Base-by-base conservation (phyloP, 2,113 vertebrate species). In the Leptodactylus fuscus region DNA sequence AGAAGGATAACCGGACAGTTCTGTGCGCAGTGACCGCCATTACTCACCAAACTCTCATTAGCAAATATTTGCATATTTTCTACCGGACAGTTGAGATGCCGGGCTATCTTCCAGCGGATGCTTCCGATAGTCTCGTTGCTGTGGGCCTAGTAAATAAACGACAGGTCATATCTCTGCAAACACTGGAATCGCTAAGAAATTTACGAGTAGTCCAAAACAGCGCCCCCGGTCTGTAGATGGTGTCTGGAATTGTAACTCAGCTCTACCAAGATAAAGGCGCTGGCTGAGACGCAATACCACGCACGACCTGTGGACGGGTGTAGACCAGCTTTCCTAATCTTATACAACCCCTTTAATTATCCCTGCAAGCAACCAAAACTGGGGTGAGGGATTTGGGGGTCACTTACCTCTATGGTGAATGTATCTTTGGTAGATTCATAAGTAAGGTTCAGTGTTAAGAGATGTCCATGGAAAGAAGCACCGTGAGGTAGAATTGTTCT, bases 401-500 rank as follows among this genome's bases (percentile, higher is more conserved):
- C 2, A n/a, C 90, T 20, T 91, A 99, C 98, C 97, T 99, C 98
- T 89, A 99, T 90, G 88, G 94, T 94, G 91, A 99, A 98, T 67
- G 96, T 98, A 93, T 99, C 96, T 98, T 99, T 99, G 96, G 98
- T 98, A 93, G 97, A 99, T 90, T 99, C 98, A 0, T 96, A 99
- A 0, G 95, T 98, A 89, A 99, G 92, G 88, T 98, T 97, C 81
- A 99, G 97, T 24, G 97, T 96, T 92, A 99, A 93, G 81, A 98
- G 95, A 93, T 99, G 98, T 92, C 98, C 98, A 27, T 99, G 97
- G 91, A 95, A 99, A 75, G 98, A 99, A 79, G 98, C 98, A 88
- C 98, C 98, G 27, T 99, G 98, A 98, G 98, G 98, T 97, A 99
- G 97, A 94, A 99, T 99, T 87, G 98, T 99, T 90, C 98, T 96